A percentile compares a stretch with the other conserved stretches of the same genome.
Conservation (phyloP, 2,113 vertebrate genomes). For the Lagopus muta region DNA sequence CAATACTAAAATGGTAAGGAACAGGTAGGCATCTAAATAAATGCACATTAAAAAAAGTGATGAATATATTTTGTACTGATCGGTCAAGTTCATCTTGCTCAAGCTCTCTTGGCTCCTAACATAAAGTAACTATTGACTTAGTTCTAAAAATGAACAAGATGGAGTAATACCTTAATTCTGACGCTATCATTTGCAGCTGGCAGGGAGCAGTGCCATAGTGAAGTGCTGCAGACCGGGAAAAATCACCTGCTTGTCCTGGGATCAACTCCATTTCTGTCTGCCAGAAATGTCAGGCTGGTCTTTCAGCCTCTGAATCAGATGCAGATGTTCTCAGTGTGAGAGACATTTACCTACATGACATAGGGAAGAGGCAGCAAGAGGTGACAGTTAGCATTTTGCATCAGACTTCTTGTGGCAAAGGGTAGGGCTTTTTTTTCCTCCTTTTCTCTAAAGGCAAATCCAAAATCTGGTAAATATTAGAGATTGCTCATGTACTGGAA, state of each 20-base stretch:
- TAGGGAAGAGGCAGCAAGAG: neutral
- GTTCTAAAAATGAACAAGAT: conserved; percentile 47
- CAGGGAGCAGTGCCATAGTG: neutral
- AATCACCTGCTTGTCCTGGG: conserved; percentile 48
- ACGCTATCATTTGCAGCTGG: neutral
- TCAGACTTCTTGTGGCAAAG: neutral
- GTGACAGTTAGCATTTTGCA: neutral
- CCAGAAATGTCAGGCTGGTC: neutral
- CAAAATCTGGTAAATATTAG: conserved; percentile 31
- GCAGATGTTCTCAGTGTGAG: neutral
- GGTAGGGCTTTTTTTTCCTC: neutral
- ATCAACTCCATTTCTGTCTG: conserved; percentile 1
- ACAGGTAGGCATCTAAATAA: neutral
- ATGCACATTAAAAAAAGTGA: neutral
- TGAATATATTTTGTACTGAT: conserved; percentile 14
- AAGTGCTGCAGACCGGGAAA: conserved; percentile 21
- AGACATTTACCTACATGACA: neutral
- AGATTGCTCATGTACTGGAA: conserved; percentile 43
- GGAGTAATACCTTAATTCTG: conserved; percentile 45
- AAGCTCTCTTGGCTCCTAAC: neutral
- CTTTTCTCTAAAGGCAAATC: neutral
- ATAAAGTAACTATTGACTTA: neutral
- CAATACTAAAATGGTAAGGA: neutral
- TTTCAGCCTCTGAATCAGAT: neutral
- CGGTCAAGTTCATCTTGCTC: neutral